Base-by-base conservation (phyloP, 2,797 vertebrate species). In the Oophaga sylvatica region DNA sequence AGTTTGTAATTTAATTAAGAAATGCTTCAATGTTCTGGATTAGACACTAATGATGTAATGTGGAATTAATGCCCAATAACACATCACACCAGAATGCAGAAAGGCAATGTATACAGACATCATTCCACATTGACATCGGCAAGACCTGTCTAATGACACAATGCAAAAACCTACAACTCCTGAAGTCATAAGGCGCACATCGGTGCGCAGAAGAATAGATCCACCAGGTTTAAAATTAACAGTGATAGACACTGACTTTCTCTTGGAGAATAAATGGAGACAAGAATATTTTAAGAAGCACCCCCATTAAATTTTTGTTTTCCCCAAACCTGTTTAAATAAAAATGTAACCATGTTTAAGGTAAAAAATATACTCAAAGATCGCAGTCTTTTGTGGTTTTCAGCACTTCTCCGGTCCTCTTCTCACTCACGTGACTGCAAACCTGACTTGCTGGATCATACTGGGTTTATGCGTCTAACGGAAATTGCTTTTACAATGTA, bases 1-100 rank as follows among this genome's bases (percentile, higher is more conserved):
- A 26, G 35, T 48, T 68, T 70, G 65, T 83, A 70, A 83, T 70
- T 83, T 57, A 67, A 83, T 83, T 70, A 83, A 82, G 41, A 83
- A 56, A 31, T 83, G 63, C 5, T 83, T 29, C 22, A 81, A 29
- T 70, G 41, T 83, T 83, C 65, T 57, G 45, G 45, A 83, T 57
- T 57, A 70, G 48, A 70, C 81, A 31, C 81, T 83, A 71, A 71
- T 83, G 81, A 83, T 56, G n/a, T 20, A 17, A 70, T 20, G 48
- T 83, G 48, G 45, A 6, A 11, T 31, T 81, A 67, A 81, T 65
- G 13, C 5, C 16, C 65, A 20, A 62, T 67, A 70, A 56, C 48
- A 70, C 41, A 82, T 12, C n/a, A 68, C 63, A 56, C 45, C 2
- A 53, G 31, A 81, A 8, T 41, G 48, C 35, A 8, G n/a, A 26